Percentiles rank a stretch among this genome's conserved stretches.
Evolutionary conservation across 2,888 invertebrate genomes (phyloP).

Genomic region (Pristionchus entomophagus): DNA sequence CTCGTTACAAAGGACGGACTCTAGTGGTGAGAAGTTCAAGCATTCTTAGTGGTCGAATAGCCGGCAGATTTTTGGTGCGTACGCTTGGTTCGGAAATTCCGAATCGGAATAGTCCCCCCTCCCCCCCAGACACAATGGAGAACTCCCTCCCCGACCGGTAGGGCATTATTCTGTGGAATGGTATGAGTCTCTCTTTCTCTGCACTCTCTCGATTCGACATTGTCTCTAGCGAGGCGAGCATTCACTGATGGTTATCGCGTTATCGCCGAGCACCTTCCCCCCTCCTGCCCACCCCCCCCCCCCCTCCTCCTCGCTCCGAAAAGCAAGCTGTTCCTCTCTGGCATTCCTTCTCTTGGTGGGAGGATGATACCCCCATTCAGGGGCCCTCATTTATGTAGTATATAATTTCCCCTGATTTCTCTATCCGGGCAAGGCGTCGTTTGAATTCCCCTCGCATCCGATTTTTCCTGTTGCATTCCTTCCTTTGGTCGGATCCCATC

Average conservation of each 20-base stretch:
- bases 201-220: not conserved
- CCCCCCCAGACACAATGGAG: too few species aligned
- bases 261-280: not conserved
- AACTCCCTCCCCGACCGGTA: not conserved
- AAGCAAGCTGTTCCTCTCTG: not conserved
- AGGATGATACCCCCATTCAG: too few species aligned
- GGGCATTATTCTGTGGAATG: not conserved
- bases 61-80: too few species aligned
- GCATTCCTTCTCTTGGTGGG: not conserved
- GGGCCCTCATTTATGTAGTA: too few species aligned
- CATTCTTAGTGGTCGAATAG: too few species aligned
- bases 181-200: slow-evolving; percentile 1
- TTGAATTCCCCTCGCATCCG: too few species aligned
- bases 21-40: not conserved
- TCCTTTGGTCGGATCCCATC: not conserved
- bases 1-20: not conserved
- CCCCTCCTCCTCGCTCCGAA: too few species aligned
- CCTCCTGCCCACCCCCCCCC: too few species aligned
- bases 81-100: too few species aligned
- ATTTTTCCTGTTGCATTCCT: too few species aligned
- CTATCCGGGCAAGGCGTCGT: too few species aligned
- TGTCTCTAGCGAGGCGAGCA: not conserved
- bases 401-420: not conserved
- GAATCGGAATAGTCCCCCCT: too few species aligned
- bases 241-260: not conserved